These are phyloP conservation scores for Caenorhabditis sp. DNA, from an alignment of 2,888 invertebrate genomes.

Conservation along the genomic window DNA sequence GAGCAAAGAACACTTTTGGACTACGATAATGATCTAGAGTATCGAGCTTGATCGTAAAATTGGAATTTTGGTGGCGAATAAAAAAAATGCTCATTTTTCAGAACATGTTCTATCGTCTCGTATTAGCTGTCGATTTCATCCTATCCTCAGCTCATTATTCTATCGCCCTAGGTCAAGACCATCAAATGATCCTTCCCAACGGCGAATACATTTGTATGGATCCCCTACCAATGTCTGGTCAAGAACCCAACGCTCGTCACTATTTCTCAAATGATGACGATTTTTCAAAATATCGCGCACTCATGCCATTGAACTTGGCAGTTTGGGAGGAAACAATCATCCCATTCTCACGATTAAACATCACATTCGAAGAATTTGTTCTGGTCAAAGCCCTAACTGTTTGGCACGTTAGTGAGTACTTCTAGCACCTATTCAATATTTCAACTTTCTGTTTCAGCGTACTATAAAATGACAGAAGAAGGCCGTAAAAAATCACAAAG, in stretches of 20 bases:
- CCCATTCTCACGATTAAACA: conserved; percentile 38
- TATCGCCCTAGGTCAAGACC: conserved; percentile 20
- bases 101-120: conserved; percentile 44
- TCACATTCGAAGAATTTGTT: conserved; percentile 46
- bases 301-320: conserved; percentile 46
- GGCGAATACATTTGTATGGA: conserved; percentile 45
- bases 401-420: conserved; percentile 47
- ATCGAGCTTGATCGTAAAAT: no score
- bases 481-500: conserved; percentile 41
- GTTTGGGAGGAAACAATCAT: conserved; percentile 43
- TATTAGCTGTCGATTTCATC: conserved; percentile 48
- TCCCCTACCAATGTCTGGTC: conserved; percentile 39
- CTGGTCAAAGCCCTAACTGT: conserved; percentile 46
- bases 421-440: background rate
- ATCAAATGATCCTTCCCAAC: conserved; percentile 40
- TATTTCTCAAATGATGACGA: conserved; percentile 39
- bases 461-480: conserved; percentile 42
- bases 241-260: conserved; percentile 34
- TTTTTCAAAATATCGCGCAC: conserved; percentile 41
- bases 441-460: conserved; percentile 24
- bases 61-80: no score
- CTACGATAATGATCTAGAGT: no score
- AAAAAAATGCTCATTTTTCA: conserved; percentile 9
- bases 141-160: conserved; percentile 47
- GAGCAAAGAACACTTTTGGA: no score